Base-by-base conservation (phyloP, 35 echinoderm and acorn worm species). In the Lytechinus pictus region DNA sequence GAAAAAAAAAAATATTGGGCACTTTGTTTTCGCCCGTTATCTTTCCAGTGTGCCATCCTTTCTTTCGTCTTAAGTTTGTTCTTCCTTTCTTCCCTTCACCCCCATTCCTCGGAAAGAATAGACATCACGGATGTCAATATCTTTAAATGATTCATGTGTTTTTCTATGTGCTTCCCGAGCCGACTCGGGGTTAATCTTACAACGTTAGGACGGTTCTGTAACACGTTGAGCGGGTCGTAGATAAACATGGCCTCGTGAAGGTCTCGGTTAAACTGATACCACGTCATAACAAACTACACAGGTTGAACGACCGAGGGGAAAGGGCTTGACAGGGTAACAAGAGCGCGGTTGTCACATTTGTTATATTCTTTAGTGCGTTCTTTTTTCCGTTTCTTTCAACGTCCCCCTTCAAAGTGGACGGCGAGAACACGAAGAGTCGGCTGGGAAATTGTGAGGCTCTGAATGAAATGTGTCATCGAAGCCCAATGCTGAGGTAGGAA, bases 391-490 rank as follows among this genome's bases (percentile, higher is more conserved):
- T 51, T 53, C 28, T 11, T 51, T 53, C 87, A 12, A 2, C 27
- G 14, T 71, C 14, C 24, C 24, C 56, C 19, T 93, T 53, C 53
- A 89, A 89, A 52, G 8, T 89, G 87, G 33, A 44, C 33, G 33
- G 28, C 13, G 87, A 89, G 28, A 89, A 89, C 87, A 13, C 87
- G 87, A 44, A 29, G 3, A 89, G 52, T 53, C 10, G 24, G 87
- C 12, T 71, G 7, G 53, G 54, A 93, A 93, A 54, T 93, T 57
- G 54, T 93, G 9, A 54, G 53, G 91, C 54, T 54, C 91, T 93
- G 91, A 93, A 93, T 93, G 91, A 57, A 93, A 93, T 93, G 91
- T 93, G 91, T 93, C 91, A 93, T 93, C n/a, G 52, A 27, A 93
- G 91, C 91, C 14, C 91, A 93, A 53, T 53, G 53, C 91, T 93